A percentile compares a stretch with the other conserved stretches of the same genome.
phyloP scores from a whole-genome alignment of 2,797 vertebrate genomes.

The Ataeniobius toweri region DNA sequence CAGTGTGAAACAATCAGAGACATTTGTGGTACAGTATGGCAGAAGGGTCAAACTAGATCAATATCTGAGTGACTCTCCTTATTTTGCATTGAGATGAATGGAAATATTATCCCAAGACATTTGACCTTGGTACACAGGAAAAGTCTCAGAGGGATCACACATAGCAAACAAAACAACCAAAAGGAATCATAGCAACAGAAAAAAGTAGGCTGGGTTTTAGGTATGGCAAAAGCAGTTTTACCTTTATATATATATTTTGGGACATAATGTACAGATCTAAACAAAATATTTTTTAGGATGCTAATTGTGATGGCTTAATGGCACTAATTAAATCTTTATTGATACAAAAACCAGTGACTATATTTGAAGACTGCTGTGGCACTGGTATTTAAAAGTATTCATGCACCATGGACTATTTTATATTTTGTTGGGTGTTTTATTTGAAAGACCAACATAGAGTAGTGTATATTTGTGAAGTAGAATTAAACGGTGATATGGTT shows the following conservation, averaged over 20 bases:
- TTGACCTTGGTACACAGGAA: constrained; percentile 4
- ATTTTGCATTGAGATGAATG: constrained; percentile 25
- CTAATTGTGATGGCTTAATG: too few relatives aligned
- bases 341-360: too few relatives aligned
- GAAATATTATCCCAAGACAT: constrained; percentile 26
- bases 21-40: constrained; percentile 51
- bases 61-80: constrained; percentile 34
- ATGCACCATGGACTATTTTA: too few relatives aligned
- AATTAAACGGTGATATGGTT: too few relatives aligned
- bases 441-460: too few relatives aligned
- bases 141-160: neutral
- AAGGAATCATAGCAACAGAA: neutral
- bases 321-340: too few relatives aligned
- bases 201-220: neutral
- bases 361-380: too few relatives aligned
- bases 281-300: too few relatives aligned
- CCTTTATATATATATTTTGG: neutral
- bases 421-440: too few relatives aligned
- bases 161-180: neutral
- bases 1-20: constrained; percentile 21
- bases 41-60: constrained; percentile 48
- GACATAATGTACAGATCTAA: neutral
- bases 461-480: too few relatives aligned
- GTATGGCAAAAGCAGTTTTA: neutral
- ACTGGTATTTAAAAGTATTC: neutral